Conservation (phyloP, 2,113 vertebrate genomes). For the Xiphorhynchus elegans region DNA sequence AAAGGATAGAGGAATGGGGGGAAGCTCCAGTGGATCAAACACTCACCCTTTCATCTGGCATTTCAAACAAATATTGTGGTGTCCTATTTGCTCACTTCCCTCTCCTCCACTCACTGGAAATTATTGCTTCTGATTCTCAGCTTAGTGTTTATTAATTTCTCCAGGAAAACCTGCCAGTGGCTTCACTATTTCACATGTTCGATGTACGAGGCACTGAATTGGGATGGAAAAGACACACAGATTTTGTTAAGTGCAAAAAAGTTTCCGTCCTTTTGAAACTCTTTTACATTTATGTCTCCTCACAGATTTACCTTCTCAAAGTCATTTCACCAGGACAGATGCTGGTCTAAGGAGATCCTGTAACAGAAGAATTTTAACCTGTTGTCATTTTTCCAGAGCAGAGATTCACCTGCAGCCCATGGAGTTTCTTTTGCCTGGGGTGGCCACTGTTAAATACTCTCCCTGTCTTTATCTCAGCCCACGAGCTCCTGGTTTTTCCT, state of each 20-base stretch:
- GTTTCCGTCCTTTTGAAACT: neutral
- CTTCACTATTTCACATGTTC: neutral
- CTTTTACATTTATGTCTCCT: neutral
- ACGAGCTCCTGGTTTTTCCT: neutral
- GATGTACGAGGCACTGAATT: fast-evolving
- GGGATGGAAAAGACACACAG: neutral
- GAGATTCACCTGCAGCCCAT: fast-evolving
- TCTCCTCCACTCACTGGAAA: neutral
- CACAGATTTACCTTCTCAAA: neutral
- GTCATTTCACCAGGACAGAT: neutral
- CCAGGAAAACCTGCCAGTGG: neutral
- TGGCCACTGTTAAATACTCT: fast-evolving
- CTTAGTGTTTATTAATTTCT: neutral
- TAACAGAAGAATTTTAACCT: neutral
- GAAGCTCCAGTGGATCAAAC: neutral
- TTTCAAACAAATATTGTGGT: neutral
- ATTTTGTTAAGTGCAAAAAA: neutral
- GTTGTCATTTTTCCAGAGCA: fast-evolving
- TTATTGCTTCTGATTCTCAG: neutral
- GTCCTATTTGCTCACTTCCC: neutral
- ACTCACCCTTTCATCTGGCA: neutral
- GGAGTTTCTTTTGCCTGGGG: no score
- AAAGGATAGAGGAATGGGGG: neutral
- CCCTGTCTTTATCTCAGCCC: neutral
- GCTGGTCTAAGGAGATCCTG: neutral